phyloP scores from a whole-genome alignment of 2,113 vertebrate species.

The Etheostoma cragini region DNA sequence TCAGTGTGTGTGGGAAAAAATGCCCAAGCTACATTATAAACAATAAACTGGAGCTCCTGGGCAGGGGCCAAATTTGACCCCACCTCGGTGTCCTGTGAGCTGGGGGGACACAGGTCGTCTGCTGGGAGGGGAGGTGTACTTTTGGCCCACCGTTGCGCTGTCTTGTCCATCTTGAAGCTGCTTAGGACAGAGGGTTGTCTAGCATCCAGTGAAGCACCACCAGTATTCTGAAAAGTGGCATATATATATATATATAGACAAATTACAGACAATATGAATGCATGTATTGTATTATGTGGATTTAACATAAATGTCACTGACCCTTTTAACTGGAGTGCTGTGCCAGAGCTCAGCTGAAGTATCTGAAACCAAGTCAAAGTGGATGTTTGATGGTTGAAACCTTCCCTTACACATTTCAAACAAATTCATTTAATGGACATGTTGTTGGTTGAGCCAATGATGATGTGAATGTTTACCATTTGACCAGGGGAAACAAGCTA shows the following conservation, averaged over 20 bases:
- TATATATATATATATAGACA: background rate
- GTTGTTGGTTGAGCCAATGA: background rate
- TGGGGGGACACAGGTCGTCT: background rate
- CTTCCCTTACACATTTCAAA: background rate
- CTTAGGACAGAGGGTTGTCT: background rate
- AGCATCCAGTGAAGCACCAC: background rate
- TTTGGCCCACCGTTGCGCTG: background rate
- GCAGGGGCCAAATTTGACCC: background rate
- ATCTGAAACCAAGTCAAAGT: slow-evolving; percentile 16
- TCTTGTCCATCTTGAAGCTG: slow-evolving; percentile 25
- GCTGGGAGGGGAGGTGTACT: background rate
- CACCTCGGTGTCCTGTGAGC: slow-evolving; percentile 35
- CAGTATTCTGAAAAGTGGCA: slow-evolving; percentile 27
- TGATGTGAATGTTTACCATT: slow-evolving; percentile 34
- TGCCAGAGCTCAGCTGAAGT: slow-evolving; percentile 47
- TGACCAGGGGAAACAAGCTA: background rate
- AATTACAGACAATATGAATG: background rate
- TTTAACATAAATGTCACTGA: background rate
- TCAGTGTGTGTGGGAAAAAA: background rate
- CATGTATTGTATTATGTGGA: too few species aligned
- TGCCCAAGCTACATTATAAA: background rate
- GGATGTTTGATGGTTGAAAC: background rate
- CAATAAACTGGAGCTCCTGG: background rate
- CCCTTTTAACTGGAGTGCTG: slow-evolving; percentile 64
- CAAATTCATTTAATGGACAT: background rate